Percentiles rank a stretch among this genome's conserved stretches.
phyloP scores from a whole-genome alignment of 2,797 vertebrate genomes.

The Rhinoraja longicauda region DNA sequence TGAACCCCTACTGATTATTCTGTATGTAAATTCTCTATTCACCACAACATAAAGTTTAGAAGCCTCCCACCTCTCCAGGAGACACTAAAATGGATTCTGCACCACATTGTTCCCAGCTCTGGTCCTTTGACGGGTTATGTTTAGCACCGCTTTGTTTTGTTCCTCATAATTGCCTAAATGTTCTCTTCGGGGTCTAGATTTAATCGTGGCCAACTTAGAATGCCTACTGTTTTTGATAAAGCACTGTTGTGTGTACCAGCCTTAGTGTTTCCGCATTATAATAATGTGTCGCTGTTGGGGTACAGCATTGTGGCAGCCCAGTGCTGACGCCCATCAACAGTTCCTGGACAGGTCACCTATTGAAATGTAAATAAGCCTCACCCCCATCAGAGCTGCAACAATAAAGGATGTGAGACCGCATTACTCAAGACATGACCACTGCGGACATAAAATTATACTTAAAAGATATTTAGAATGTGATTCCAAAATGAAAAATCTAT shows the following conservation, averaged over 20 bases:
- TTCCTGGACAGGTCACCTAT: conserved; percentile 35
- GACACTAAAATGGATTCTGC: background rate
- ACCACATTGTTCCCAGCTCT: conserved; percentile 49
- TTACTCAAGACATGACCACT: conserved; percentile 28
- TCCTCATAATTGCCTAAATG: conserved; percentile 81
- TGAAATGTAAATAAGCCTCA: conserved; percentile 38
- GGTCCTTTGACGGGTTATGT: conserved; percentile 71
- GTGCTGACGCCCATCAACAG: conserved; percentile 31
- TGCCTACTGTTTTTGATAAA: conserved; percentile 58
- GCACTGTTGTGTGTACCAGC: conserved; percentile 34
- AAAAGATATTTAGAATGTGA: conserved; percentile 24
- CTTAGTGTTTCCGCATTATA: conserved; percentile 36
- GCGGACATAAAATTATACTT: conserved; percentile 34
- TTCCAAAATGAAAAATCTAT: conserved; percentile 31
- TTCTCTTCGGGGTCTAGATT: conserved; percentile 67
- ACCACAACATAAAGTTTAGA: background rate
- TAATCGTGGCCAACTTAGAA: conserved; percentile 68
- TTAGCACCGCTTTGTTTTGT: conserved; percentile 66
- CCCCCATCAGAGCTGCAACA: conserved; percentile 32
- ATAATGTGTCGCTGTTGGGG: conserved; percentile 30
- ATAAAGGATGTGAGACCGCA: background rate
- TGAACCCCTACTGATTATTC: conserved; percentile 36
- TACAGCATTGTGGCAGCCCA: conserved; percentile 30
- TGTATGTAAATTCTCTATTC: conserved; percentile 29
- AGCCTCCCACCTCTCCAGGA: conserved; percentile 19